phyloP scores from a whole-genome alignment of 2,888 invertebrate genomes.

The Coleophora flavipennella region DNA sequence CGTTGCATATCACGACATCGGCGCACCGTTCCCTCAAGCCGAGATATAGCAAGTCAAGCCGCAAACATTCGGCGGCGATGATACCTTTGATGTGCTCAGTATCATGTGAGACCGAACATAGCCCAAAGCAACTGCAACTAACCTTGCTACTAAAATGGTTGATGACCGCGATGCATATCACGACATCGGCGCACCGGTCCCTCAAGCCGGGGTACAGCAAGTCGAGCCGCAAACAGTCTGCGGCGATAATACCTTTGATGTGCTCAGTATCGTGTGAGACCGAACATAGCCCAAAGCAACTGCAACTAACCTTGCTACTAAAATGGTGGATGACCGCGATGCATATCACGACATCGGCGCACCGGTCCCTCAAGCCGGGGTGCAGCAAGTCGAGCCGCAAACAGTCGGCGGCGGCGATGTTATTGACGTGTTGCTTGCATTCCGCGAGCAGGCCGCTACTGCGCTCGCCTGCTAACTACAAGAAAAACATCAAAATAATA shows the following conservation, averaged over 20 bases:
- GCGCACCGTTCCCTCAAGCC: too few relatives aligned
- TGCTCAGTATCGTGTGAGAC: too few relatives aligned
- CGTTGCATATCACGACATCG: slow-evolving; percentile 93
- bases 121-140: too few relatives aligned
- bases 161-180: slow-evolving; percentile 95
- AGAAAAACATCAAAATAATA: too few relatives aligned
- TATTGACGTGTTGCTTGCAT: slow-evolving; percentile 24
- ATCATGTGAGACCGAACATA: too few relatives aligned
- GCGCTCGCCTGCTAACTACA: slow-evolving; percentile 82
- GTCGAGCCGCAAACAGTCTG: slow-evolving; percentile 84
- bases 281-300: too few relatives aligned
- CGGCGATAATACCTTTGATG: too few relatives aligned
- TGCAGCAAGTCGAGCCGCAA: slow-evolving; percentile 83
- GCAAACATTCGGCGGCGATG: too few relatives aligned
- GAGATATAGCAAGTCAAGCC: slow-evolving; percentile 89
- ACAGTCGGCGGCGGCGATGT: slow-evolving; percentile 71
- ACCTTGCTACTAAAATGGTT: slow-evolving; percentile 92
- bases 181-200: slow-evolving; percentile 84
- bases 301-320: slow-evolving; percentile 76
- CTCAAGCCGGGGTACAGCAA: too few relatives aligned
- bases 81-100: too few relatives aligned
- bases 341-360: slow-evolving; percentile 88
- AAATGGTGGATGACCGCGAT: slow-evolving; percentile 98
- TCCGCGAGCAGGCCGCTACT: slow-evolving; percentile 57
- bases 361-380: slow-evolving; percentile 77